phyloP scores from a whole-genome alignment of 2,113 vertebrate species.

The Ophthalmolycus amberensis region DNA sequence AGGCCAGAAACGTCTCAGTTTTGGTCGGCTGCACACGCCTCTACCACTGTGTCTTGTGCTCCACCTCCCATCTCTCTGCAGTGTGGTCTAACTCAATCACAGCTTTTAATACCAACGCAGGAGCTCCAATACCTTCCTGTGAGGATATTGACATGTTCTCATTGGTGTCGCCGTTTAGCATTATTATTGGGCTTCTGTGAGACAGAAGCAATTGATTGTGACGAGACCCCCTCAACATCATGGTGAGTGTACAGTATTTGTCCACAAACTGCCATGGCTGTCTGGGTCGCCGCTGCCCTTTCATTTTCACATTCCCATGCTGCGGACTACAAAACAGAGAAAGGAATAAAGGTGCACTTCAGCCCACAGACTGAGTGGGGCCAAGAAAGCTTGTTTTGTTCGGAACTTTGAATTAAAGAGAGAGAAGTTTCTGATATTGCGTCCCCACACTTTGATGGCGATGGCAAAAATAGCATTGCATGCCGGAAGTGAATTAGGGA shows the following conservation, averaged over 20 bases:
- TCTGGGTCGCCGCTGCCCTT: background rate
- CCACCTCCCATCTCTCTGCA: background rate
- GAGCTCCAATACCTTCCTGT: slow-evolving; percentile 36
- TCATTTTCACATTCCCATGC: background rate
- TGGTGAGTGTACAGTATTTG: background rate
- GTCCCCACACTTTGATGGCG: background rate
- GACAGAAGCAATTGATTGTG: slow-evolving; percentile 36
- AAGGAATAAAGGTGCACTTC: background rate
- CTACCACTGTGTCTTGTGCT: background rate
- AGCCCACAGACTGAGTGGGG: background rate
- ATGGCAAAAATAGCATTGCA: background rate
- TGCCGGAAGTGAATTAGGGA: background rate
- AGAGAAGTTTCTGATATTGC: background rate
- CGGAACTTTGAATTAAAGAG: background rate
- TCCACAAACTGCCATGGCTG: background rate
- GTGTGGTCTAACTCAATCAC: slow-evolving; percentile 38
- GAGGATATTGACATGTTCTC: slow-evolving; percentile 29
- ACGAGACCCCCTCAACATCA: background rate
- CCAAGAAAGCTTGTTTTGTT: background rate
- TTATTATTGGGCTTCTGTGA: slow-evolving; percentile 40
- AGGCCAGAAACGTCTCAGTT: slow-evolving; percentile 21
- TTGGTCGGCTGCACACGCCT: slow-evolving; percentile 18
- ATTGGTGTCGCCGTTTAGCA: slow-evolving; percentile 27
- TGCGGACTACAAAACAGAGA: background rate
- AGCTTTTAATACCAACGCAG: slow-evolving; percentile 50